phyloP scores from a whole-genome alignment of 2,113 vertebrate genomes.

The Hyperopisus bebe region DNA sequence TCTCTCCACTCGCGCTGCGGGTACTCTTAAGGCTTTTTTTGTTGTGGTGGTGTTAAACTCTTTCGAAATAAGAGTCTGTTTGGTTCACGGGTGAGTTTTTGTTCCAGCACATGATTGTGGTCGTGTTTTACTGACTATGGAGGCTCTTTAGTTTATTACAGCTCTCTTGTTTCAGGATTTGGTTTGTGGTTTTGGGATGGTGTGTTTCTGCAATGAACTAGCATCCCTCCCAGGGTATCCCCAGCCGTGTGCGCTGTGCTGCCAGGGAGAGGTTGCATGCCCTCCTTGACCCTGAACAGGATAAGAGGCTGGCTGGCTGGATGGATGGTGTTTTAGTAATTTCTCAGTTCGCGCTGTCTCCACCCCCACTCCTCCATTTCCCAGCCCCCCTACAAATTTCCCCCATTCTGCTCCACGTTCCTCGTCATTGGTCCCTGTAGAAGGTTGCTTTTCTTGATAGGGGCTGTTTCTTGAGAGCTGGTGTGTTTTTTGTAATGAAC shows the following conservation, averaged over 20 bases:
- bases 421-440: conserved; percentile 39
- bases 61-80: neutral
- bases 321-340: conserved; percentile 50
- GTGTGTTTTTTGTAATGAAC: conserved; percentile 31
- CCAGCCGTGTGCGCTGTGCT: neutral
- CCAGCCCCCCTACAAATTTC: neutral
- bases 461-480: neutral
- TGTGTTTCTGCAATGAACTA: conserved; percentile 40
- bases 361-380: conserved; percentile 34
- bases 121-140: conserved; percentile 36
- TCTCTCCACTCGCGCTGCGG: neutral
- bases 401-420: conserved; percentile 34
- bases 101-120: conserved; percentile 45
- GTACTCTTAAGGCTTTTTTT: neutral
- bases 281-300: neutral
- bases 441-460: conserved; percentile 26
- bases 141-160: conserved; percentile 27
- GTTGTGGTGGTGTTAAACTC: neutral
- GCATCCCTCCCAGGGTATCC: neutral
- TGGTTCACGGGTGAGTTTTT: conserved; percentile 31
- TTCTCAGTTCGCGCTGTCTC: conserved; percentile 59
- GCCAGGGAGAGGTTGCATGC: neutral
- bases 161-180: conserved; percentile 55
- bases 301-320: neutral
- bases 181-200: conserved; percentile 53